phyloP scores from a whole-genome alignment of 2,113 vertebrate genomes.

The Bungarus multicinctus region DNA sequence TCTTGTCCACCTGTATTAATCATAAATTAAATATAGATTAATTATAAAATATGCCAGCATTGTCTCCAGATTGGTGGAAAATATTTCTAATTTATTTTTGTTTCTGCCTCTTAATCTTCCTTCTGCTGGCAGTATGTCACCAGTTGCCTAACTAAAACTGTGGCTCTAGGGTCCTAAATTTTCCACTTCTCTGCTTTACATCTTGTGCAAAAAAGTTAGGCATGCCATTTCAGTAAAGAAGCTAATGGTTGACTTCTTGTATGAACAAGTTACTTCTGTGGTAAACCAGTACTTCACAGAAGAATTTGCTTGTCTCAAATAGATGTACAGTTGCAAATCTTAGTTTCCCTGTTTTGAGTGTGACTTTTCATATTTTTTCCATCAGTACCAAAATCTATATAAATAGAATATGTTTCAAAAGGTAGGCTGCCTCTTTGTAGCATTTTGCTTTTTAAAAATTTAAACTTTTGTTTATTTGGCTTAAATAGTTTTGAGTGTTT shows the following conservation, averaged over 20 bases:
- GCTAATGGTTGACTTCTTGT: not conserved
- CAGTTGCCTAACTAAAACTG: not conserved
- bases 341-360: not conserved
- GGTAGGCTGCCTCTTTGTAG: not conserved
- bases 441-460: not conserved
- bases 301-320: not conserved
- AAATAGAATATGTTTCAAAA: not conserved
- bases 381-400: not conserved
- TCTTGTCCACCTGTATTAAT: constrained; percentile 4
- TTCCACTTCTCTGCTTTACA: not conserved
- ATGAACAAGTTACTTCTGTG: not conserved
- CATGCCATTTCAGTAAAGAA: not conserved
- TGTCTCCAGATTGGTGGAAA: not conserved
- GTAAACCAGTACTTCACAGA: not conserved
- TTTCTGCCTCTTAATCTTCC: not conserved
- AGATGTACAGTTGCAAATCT: not conserved
- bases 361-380: not conserved
- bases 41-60: not conserved
- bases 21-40: not conserved
- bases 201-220: not conserved
- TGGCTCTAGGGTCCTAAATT: not conserved
- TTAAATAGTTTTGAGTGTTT: not conserved
- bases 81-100: not conserved
- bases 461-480: not conserved
- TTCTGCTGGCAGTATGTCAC: not conserved